phyloP scores from a whole-genome alignment of 2,797 vertebrate species.

The Prionace glauca region DNA sequence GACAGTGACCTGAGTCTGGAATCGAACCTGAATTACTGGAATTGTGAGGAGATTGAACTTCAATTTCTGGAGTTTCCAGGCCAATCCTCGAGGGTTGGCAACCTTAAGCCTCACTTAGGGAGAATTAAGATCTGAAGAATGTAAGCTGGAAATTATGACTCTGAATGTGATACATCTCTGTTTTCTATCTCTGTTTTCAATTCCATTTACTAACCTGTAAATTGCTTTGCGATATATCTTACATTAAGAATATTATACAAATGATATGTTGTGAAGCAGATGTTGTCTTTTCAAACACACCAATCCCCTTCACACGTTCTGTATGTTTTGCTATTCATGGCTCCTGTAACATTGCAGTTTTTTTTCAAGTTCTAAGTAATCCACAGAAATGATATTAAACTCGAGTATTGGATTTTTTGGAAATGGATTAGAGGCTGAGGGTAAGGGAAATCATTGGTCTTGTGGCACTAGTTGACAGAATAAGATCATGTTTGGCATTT shows the following conservation, averaged over 20 bases:
- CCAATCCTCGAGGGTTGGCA: too few relatives aligned
- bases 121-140: background rate
- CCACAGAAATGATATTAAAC: background rate
- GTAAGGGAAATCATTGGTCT: constrained; percentile 2
- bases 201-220: background rate
- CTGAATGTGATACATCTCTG: too few relatives aligned
- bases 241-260: background rate
- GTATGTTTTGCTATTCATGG: background rate
- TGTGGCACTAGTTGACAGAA: background rate
- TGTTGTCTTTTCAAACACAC: background rate
- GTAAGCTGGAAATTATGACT: background rate
- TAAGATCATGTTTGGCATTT: background rate
- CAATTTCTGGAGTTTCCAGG: too few relatives aligned
- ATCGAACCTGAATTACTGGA: too few relatives aligned
- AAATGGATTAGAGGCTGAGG: background rate
- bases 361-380: background rate
- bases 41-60: too few relatives aligned
- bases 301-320: background rate
- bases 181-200: background rate
- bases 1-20: too few relatives aligned
- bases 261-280: background rate
- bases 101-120: background rate
- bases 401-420: background rate
- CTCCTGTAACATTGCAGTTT: background rate
- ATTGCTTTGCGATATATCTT: background rate